These are phyloP conservation scores for Bugula neritina DNA, from an alignment of 2,888 invertebrate species.

Conservation along the genomic window DNA sequence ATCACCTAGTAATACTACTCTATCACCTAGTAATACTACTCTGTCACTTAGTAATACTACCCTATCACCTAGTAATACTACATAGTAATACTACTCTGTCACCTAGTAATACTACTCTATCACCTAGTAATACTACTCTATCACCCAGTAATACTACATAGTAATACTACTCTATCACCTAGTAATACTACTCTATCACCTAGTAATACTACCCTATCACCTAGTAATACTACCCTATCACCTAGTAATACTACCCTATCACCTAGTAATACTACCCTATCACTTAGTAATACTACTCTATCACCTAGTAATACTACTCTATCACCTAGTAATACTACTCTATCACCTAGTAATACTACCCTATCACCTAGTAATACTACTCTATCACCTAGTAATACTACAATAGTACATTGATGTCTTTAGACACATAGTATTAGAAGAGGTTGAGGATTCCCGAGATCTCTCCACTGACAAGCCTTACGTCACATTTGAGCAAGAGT, in stretches of 20 bases:
- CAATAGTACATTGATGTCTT: background rate
- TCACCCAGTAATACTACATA: background rate
- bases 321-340: no score
- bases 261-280: no score
- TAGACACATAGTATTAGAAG: conserved; percentile 19
- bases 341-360: no score
- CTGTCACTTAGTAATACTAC: background rate
- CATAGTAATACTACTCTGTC: background rate
- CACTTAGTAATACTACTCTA: no score
- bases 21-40: background rate
- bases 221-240: no score
- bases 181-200: no score
- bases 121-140: background rate
- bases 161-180: no score
- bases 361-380: no score
- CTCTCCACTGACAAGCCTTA: conserved; percentile 14
- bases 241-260: no score
- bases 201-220: no score
- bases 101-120: background rate
- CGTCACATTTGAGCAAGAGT: conserved; percentile 42
- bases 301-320: no score
- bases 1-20: background rate
- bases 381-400: no score
- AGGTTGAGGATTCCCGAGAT: background rate
- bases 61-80: background rate